Evolutionary conservation across 2,797 vertebrate species (phyloP).

Genomic region (Chelidonichthys spinosus): DNA sequence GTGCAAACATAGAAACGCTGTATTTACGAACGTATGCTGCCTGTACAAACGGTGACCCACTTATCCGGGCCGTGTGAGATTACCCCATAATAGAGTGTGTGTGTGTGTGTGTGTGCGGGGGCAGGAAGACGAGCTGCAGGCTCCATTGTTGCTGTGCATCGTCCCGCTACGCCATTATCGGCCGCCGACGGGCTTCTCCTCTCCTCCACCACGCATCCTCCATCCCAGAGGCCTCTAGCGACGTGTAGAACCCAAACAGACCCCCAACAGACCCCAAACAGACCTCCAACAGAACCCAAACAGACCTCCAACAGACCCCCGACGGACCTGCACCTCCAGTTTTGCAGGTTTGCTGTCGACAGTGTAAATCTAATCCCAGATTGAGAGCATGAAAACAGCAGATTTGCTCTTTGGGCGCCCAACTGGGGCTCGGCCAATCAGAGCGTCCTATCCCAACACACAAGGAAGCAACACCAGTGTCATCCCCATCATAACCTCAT

Average conservation of each 20-base stretch:
- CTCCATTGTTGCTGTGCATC: slow-evolving; percentile 78
- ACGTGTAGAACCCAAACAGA: too few species aligned
- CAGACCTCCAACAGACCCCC: too few species aligned
- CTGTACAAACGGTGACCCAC: slow-evolving; percentile 81
- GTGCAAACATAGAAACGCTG: slow-evolving; percentile 20
- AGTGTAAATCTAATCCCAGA: slow-evolving; percentile 56
- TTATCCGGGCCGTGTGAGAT: slow-evolving; percentile 75
- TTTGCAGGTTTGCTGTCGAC: background rate
- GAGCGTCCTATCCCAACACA: slow-evolving; percentile 8
- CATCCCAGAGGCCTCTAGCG: too few species aligned
- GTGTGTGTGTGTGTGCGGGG: slow-evolving; percentile 57
- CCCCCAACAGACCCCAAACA: too few species aligned
- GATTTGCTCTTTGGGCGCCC: slow-evolving; percentile 29
- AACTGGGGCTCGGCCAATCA: slow-evolving; percentile 60
- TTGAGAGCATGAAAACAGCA: slow-evolving; percentile 54
- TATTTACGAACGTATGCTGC: slow-evolving; percentile 32
- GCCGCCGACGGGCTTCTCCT: slow-evolving; percentile 22
- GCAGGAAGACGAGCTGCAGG: slow-evolving; percentile 52
- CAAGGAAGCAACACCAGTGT: slow-evolving; percentile 1
- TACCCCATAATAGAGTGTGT: slow-evolving; percentile 75
- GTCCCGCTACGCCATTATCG: slow-evolving; percentile 55
- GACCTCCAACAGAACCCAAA: too few species aligned
- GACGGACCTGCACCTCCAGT: background rate
- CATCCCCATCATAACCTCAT: background rate
- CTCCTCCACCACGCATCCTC: background rate